These are phyloP conservation scores for Enteromius fasciolatus DNA, from an alignment of 2,797 vertebrate genomes.

Conservation along the genomic window DNA sequence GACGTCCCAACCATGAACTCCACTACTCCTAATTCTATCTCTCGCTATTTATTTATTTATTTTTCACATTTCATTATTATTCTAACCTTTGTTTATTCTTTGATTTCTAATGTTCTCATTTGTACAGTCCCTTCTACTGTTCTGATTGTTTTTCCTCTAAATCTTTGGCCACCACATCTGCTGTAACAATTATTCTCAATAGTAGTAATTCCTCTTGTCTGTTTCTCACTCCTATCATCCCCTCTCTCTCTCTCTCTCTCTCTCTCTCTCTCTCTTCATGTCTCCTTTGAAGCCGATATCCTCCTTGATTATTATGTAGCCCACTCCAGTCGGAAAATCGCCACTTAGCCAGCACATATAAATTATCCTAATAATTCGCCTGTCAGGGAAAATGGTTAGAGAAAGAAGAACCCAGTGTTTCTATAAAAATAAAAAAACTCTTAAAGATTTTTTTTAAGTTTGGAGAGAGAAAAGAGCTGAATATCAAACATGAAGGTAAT, in stretches of 20 bases:
- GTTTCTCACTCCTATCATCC: constrained; percentile 24
- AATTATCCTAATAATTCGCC: constrained; percentile 77
- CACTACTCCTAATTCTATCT: neutral
- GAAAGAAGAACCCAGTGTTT: constrained; percentile 61
- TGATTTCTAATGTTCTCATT: constrained; percentile 18
- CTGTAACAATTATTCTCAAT: constrained; percentile 56
- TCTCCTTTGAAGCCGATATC: constrained; percentile 27
- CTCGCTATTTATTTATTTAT: neutral
- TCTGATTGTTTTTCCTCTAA: constrained; percentile 33
- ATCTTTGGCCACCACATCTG: constrained; percentile 38
- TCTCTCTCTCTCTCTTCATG: neutral
- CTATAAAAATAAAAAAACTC: constrained; percentile 40
- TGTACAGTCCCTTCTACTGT: neutral
- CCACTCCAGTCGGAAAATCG: constrained; percentile 69
- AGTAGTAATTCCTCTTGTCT: constrained; percentile 54
- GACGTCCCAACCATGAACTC: constrained; percentile 34
- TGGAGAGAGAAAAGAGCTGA: neutral
- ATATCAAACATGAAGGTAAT: neutral
- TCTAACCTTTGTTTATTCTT: neutral
- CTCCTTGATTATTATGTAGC: constrained; percentile 75
- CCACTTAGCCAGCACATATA: constrained; percentile 69
- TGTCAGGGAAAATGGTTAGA: constrained; percentile 73
- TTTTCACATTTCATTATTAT: neutral
- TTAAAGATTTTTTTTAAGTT: neutral
- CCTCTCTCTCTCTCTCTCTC: neutral